These are phyloP conservation scores for Polypedilum pembai DNA, from an alignment of 1,140 invertebrate genomes.

Conservation along the genomic window DNA sequence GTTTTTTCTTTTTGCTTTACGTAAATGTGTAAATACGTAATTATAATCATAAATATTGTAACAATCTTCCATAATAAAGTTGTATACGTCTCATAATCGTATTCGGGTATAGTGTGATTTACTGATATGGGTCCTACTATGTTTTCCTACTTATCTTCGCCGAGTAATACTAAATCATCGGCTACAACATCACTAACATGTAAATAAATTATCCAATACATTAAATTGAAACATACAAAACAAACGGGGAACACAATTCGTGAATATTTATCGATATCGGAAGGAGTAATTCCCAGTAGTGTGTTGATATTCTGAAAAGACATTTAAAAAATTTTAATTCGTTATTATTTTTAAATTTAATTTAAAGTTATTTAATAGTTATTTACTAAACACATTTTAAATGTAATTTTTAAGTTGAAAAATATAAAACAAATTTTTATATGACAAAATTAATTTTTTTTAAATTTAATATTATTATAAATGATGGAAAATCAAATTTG, in stretches of 20 bases:
- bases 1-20: neutral
- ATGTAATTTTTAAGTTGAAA: too few relatives aligned
- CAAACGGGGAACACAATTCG: constrained; percentile 92
- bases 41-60: constrained; percentile 26
- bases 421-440: too few relatives aligned
- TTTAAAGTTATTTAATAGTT: too few relatives aligned
- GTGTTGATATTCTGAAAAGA: constrained; percentile 67
- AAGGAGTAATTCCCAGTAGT: constrained; percentile 82
- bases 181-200: constrained; percentile 91
- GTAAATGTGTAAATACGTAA: constrained; percentile 23
- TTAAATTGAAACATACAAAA: constrained; percentile 95
- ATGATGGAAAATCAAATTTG: too few relatives aligned
- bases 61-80: constrained; percentile 25
- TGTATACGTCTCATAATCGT: constrained; percentile 26
- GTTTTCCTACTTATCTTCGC: constrained; percentile 63
- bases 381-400: too few relatives aligned
- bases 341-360: too few relatives aligned
- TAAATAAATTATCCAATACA: constrained; percentile 97
- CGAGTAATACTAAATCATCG: constrained; percentile 80
- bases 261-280: constrained; percentile 94
- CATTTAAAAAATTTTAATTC: too few relatives aligned
- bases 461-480: too few relatives aligned
- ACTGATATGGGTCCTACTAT: constrained; percentile 29
- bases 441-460: too few relatives aligned
- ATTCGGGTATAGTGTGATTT: constrained; percentile 26